A percentile compares a stretch with the other conserved stretches of the same genome.
These are phyloP conservation scores for Syndactyla subalaris DNA, from an alignment of 2,797 vertebrate species.

Conservation along the genomic window DNA sequence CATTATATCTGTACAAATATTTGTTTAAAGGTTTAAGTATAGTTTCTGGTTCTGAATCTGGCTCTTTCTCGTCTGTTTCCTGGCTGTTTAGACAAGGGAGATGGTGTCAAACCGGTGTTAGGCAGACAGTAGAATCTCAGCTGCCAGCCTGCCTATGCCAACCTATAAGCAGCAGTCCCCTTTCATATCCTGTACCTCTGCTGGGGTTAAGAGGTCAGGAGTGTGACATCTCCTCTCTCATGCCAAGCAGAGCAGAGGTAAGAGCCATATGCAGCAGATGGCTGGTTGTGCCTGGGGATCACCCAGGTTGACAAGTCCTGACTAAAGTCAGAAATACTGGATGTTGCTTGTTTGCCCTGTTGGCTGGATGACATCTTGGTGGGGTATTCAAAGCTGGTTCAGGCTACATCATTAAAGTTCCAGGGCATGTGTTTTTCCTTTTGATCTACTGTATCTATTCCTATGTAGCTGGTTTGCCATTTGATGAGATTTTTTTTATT, in stretches of 20 bases:
- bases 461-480: neutral
- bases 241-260: neutral
- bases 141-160: neutral
- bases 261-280: neutral
- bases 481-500: neutral
- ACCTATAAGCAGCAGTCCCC: neutral
- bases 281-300: neutral
- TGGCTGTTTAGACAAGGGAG: neutral
- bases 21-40: neutral
- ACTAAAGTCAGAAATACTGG: neutral
- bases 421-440: neutral
- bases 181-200: neutral
- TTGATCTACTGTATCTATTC: neutral
- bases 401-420: neutral
- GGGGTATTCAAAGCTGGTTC: neutral
- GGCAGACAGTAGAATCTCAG: neutral
- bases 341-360: neutral
- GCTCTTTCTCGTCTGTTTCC: neutral
- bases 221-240: neutral
- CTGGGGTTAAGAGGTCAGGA: neutral
- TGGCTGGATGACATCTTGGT: neutral
- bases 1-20: neutral
- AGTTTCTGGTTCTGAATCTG: neutral
- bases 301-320: rapidly evolving
- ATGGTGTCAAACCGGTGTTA: neutral